Percentiles rank a stretch among this genome's conserved stretches.
phyloP scores from a whole-genome alignment of 1,140 invertebrate species.

The Bombus soroeensis region DNA sequence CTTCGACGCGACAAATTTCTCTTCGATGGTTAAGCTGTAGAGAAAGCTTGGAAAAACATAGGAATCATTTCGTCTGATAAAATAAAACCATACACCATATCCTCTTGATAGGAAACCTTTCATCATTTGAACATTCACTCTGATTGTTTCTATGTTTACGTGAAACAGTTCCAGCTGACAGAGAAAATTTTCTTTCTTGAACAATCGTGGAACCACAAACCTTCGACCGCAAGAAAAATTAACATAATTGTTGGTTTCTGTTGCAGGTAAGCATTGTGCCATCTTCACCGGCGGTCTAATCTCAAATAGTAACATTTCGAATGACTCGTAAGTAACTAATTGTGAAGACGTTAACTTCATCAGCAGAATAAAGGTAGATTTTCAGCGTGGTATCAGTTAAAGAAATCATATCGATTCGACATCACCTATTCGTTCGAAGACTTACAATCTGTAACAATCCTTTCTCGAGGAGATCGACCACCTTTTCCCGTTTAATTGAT shows the following conservation, averaged over 20 bases:
- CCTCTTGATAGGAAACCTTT: neutral
- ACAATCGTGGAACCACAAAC: neutral
- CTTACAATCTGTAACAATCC: slow-evolving; percentile 32
- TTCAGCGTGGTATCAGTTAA: slow-evolving; percentile 24
- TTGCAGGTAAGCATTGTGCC: slow-evolving; percentile 31
- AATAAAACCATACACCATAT: neutral
- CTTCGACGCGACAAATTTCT: neutral
- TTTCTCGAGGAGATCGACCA: slow-evolving; percentile 38
- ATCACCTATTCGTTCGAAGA: slow-evolving; percentile 22
- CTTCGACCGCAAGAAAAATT: neutral
- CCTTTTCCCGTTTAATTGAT: slow-evolving; percentile 35
- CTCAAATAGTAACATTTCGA: neutral
- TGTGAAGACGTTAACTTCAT: slow-evolving; percentile 40
- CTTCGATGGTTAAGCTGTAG: neutral
- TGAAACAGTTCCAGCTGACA: neutral
- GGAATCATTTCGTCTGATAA: neutral
- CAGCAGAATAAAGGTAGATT: slow-evolving; percentile 18
- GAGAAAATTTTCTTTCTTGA: neutral
- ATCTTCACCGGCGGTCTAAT: neutral
- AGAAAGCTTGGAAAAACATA: too few species aligned
- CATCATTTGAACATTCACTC: neutral
- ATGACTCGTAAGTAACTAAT: slow-evolving; percentile 57
- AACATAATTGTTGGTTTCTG: slow-evolving; percentile 10
- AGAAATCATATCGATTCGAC: slow-evolving; percentile 17
- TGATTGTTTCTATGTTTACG: neutral